phyloP scores from a whole-genome alignment of 2,113 vertebrate genomes.

The Rhinopomastus cyanomelas region DNA sequence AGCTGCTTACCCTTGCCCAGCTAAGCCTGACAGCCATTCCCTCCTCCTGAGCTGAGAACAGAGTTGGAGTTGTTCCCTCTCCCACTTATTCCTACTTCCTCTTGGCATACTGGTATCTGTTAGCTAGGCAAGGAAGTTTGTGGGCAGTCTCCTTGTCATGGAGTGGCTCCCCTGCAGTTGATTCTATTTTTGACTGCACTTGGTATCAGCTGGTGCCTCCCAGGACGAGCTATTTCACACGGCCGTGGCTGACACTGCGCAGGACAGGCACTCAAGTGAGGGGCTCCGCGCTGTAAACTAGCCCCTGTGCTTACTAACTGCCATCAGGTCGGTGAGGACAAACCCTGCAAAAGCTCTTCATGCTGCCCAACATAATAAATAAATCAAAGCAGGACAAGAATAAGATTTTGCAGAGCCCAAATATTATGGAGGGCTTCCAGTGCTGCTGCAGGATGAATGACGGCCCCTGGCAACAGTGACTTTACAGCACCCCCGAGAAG shows the following conservation, averaged over 20 bases:
- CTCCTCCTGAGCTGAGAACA: not conserved
- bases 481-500: not conserved
- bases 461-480: not conserved
- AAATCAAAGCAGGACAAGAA: not conserved
- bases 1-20: not conserved
- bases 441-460: not conserved
- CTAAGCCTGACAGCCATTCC: not conserved
- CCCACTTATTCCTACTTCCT: not conserved
- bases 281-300: not conserved
- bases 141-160: not conserved
- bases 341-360: not conserved
- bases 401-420: not conserved
- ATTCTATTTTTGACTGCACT: not conserved
- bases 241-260: not conserved
- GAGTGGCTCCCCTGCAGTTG: not conserved
- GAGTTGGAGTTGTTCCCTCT: not conserved
- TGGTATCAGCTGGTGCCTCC: not conserved
- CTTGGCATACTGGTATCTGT: not conserved
- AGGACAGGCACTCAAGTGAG: not conserved
- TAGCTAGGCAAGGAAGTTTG: not conserved
- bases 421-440: not conserved
- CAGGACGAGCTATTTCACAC: not conserved
- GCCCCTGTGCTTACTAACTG: not conserved
- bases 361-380: not conserved
- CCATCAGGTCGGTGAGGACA: not conserved